A percentile compares a stretch with the other conserved stretches of the same genome.
Conservation (phyloP, 2,113 vertebrate species). For the Campylomormyrus numenius region DNA sequence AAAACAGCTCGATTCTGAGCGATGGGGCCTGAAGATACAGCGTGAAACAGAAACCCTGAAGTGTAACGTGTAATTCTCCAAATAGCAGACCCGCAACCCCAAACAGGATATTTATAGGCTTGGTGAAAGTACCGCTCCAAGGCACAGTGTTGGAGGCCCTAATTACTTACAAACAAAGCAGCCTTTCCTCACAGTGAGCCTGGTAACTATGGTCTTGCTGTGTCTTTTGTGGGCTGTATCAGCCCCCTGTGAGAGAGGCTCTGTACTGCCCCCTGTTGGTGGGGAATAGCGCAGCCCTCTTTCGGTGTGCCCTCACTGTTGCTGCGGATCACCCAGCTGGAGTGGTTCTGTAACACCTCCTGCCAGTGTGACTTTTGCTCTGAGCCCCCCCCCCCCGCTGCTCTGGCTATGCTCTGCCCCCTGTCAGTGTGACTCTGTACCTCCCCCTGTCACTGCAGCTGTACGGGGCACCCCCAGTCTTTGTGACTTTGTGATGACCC, state of each 20-base stretch:
- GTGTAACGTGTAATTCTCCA: neutral
- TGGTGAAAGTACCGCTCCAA: neutral
- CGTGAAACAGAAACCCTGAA: neutral
- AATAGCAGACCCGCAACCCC: neutral
- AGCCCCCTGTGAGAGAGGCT: neutral
- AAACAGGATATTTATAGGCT: neutral
- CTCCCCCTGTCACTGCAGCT: too few species aligned
- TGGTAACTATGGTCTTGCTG: slow-evolving; percentile 6
- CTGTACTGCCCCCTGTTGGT: neutral
- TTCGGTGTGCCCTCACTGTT: neutral
- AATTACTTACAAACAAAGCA: neutral
- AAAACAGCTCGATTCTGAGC: neutral
- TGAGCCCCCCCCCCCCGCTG: too few species aligned
- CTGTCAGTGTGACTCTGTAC: neutral
- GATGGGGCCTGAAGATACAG: neutral
- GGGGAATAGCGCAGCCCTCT: neutral
- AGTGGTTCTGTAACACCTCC: neutral
- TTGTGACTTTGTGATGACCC: neutral
- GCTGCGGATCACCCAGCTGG: neutral
- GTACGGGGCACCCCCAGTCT: neutral
- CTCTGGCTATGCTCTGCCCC: neutral
- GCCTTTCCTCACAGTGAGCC: neutral
- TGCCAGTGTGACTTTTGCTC: neutral
- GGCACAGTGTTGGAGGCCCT: neutral
- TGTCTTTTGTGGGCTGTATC: neutral